Evolutionary conservation across 2,113 vertebrate genomes (phyloP), one percentile per base, ranked within the genome.

Genomic region (Benitochromis conjunctus): DNA sequence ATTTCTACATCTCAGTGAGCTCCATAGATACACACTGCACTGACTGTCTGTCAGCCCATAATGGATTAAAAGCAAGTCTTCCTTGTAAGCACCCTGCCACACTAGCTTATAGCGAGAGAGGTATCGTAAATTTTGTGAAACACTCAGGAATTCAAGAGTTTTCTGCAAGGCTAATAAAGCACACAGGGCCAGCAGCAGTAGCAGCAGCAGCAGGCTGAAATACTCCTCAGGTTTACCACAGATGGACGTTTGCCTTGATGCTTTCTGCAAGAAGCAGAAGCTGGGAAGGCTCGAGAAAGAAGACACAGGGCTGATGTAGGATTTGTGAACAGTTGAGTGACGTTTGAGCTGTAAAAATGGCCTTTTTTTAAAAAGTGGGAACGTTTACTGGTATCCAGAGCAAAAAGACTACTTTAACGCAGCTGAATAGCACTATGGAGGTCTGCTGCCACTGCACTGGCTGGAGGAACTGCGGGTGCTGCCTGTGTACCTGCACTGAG

Each of bases 401-500:
- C 43, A 86, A 79, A 55, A 60, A 83, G 82, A 58, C 55, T 46
- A 88, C 86, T 91, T 87, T 4, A 60, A 86, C 34, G 46, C 86
- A 66, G 81, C 86, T 83, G 86, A 89, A 86, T 71, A 86, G 82
- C 77, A 58, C 46, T 57, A n/a, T 85, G 89, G 86, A 82, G 87
- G 92, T 90, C 88, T 88, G 86, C 76, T 92, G 80, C 87, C 83
- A 38, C 89, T 90, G 94, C 92, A 93, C 89, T 86, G 85, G 83
- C 87, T 91, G 57, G 80, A 85, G 83, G 82, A 92, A 89, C 85
- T 91, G 92, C 89, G 84, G 92, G 69, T 91, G 88, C 66, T 66
- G 85, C 76, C 31, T 57, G 31, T 79, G 54, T 82, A 91, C 88
- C 90, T 90, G 88, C 89, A 90, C 91, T 29, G 88, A 90, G 80